These are phyloP conservation scores for Drosophila albomicans DNA, from an alignment of 1,140 invertebrate genomes.

Conservation along the genomic window DNA sequence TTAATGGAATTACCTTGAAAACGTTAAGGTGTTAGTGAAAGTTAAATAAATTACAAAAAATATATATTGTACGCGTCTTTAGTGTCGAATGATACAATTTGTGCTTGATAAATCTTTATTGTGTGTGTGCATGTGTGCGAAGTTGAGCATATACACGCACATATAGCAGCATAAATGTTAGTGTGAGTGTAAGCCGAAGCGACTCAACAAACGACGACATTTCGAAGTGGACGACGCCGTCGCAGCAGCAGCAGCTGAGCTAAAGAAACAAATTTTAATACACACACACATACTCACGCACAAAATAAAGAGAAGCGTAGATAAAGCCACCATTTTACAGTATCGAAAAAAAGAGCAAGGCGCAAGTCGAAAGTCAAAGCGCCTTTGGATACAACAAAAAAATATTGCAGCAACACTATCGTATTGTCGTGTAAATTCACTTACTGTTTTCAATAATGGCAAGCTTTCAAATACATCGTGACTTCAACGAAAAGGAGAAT, in stretches of 20 bases:
- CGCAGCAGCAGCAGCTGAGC: slow-evolving; percentile 53
- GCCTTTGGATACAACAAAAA: slow-evolving; percentile 38
- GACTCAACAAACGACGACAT: slow-evolving; percentile 41
- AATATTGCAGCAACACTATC: not conserved
- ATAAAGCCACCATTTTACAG: slow-evolving; percentile 65
- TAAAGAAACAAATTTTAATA: slow-evolving; percentile 36
- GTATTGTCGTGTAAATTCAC: slow-evolving; percentile 1
- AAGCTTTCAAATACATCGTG: slow-evolving; percentile 87
- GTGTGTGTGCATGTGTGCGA: slow-evolving; percentile 46
- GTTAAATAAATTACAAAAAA: slow-evolving; percentile 64
- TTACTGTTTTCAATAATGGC: slow-evolving; percentile 81
- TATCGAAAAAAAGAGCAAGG: slow-evolving; percentile 39
- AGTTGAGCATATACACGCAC: slow-evolving; percentile 40
- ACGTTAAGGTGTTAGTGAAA: slow-evolving; percentile 46
- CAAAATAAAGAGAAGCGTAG: slow-evolving; percentile 61
- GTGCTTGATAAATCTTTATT: slow-evolving; percentile 64
- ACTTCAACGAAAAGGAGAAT: slow-evolving; percentile 87
- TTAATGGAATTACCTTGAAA: slow-evolving; percentile 39
- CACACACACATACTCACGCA: slow-evolving; percentile 27
- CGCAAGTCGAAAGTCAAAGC: slow-evolving; percentile 23
- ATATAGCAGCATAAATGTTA: slow-evolving; percentile 26
- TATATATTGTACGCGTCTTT: slow-evolving; percentile 45
- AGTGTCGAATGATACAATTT: slow-evolving; percentile 50
- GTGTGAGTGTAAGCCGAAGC: slow-evolving; percentile 37
- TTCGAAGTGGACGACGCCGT: slow-evolving; percentile 48